Evolutionary conservation across 2,113 vertebrate genomes (phyloP), one percentile per base, ranked within the genome.

Genomic region (Caretta caretta): DNA sequence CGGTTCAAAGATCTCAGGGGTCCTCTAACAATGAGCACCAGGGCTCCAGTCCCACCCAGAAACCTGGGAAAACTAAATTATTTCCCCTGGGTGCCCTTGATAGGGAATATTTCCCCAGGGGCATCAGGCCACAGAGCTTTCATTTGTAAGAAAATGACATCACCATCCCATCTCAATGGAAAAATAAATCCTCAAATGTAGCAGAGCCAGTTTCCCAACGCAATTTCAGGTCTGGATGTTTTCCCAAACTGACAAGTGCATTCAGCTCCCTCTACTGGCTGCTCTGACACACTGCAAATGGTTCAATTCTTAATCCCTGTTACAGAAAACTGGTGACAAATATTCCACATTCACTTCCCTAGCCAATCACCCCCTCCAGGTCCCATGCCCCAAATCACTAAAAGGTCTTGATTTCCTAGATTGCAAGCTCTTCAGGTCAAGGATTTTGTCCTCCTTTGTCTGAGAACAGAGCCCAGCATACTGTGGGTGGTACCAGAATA

Each of bases 241-340:
- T 78, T 78, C 42, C 42, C 75, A 7, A 48, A 46, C 38, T 0
- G 1, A 93, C 69, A 90, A 96, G 51, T 92, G 89, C 72, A 29
- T 96, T 94, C 96, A 93, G 97, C 96, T 95, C 97, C 96, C 96
- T 94, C 96, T 97, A 93, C 95, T 94, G 97, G 97, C 95, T 86
- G 42, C 3, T 78, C 42, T 76, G 42, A 12, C 11, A 25, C 46
- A 48, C 75, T 48, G 75, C 42, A 8, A 12, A 48, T 13, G 75
- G 5, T 48, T 48, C 42, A 46, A 7, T 46, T 46, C 5, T 14
- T 46, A 46, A 46, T 48, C 3, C 42, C 24, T 22, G 27, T 12
- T 35, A 31, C 17, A 19, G 27, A 50, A 69, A 50, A 29, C 29
- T 50, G 8, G 14, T 29, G 5, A 80, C 17, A 80, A 38, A 38